A percentile compares a stretch with the other conserved stretches of the same genome.
Conservation (phyloP, 2,888 invertebrate genomes). For the Drosophila monieri region DNA sequence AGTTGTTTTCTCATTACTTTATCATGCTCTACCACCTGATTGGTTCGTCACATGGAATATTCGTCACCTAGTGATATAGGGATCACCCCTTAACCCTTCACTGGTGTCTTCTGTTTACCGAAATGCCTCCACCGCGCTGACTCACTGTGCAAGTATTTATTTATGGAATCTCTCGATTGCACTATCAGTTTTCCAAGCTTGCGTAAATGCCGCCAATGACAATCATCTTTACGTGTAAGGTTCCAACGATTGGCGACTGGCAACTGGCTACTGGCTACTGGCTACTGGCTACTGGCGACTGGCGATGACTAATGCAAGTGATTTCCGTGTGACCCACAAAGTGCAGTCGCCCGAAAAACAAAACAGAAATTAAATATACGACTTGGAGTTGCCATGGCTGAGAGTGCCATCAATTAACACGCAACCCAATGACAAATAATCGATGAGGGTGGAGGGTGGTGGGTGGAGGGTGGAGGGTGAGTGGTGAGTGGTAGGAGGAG, state of each 20-base stretch:
- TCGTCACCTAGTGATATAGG: too few relatives aligned
- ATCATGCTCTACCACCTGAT: neutral
- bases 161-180: constrained; percentile 59
- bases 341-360: constrained; percentile 26
- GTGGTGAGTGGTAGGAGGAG: constrained; percentile 5
- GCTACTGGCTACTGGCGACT: neutral
- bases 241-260: constrained; percentile 4
- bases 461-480: constrained; percentile 1
- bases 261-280: too few relatives aligned
- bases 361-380: neutral
- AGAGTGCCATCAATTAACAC: constrained; percentile 73
- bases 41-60: neutral
- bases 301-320: constrained; percentile 73
- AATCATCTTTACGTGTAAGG: constrained; percentile 43
- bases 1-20: constrained; percentile 50
- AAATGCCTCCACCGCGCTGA: neutral
- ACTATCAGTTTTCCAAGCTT: constrained; percentile 47
- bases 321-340: constrained; percentile 61
- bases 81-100: neutral
- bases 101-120: constrained; percentile 18
- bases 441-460: constrained; percentile 53
- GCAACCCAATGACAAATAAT: constrained; percentile 68
- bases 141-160: constrained; percentile 56
- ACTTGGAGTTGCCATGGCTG: constrained; percentile 61
- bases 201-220: constrained; percentile 52